These are phyloP conservation scores for Vesta saturnalis DNA, from an alignment of 2,888 invertebrate genomes.

Conservation along the genomic window DNA sequence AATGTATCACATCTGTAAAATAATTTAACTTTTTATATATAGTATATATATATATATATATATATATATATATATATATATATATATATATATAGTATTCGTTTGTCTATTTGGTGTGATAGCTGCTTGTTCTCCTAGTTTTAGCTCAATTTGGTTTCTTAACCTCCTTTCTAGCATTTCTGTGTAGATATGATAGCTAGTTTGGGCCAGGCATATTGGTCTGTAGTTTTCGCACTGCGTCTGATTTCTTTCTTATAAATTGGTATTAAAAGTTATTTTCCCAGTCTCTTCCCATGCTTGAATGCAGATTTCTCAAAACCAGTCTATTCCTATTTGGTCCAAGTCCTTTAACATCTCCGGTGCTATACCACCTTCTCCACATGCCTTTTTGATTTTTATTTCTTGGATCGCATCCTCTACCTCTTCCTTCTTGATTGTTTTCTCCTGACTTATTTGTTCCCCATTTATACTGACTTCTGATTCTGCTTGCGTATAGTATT, in stretches of 20 bases:
- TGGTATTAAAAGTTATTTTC: neutral
- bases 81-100: too few relatives aligned
- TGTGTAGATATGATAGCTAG: neutral
- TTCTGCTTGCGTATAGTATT: neutral
- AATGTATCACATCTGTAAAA: too few relatives aligned
- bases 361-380: neutral
- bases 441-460: neutral
- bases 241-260: neutral
- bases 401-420: neutral
- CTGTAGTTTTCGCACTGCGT: neutral
- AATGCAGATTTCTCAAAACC: neutral
- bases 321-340: neutral
- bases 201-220: neutral
- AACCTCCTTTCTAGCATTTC: too few relatives aligned
- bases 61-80: too few relatives aligned
- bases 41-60: too few relatives aligned
- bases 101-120: too few relatives aligned
- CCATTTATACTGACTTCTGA: neutral
- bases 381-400: neutral
- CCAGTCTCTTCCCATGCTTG: neutral
- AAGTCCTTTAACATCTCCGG: neutral
- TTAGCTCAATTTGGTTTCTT: too few relatives aligned
- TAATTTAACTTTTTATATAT: too few relatives aligned
- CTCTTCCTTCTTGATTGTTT: neutral
- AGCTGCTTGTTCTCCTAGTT: too few relatives aligned